Evolutionary conservation across 2,888 invertebrate genomes (phyloP).

Genomic region (Tenthredo mesomela): DNA sequence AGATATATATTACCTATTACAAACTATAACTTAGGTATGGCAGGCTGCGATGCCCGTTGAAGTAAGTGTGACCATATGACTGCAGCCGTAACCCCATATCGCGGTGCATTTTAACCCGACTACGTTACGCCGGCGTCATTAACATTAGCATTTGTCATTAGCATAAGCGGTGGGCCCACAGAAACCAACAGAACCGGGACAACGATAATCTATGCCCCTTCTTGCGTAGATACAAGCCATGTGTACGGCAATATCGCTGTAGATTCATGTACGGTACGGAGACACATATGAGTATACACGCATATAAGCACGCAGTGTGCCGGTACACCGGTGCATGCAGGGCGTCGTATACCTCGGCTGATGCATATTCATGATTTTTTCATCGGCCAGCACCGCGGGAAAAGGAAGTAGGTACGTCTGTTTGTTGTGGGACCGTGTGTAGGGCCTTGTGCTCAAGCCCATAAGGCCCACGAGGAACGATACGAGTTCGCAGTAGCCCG

Average conservation of each 20-base stretch:
- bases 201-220: conserved; percentile 48
- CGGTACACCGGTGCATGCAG: conserved; percentile 52
- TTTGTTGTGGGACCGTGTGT: conserved; percentile 49
- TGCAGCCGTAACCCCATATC: conserved; percentile 35
- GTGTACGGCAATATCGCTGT: conserved; percentile 35
- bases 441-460: conserved; percentile 21
- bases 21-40: not conserved
- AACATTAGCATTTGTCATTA: conserved; percentile 48
- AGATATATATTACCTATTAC: not conserved
- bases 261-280: conserved; percentile 1
- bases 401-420: conserved; percentile 47
- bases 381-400: conserved; percentile 68
- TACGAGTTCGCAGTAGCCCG: conserved; percentile 58
- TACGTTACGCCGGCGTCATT: conserved; percentile 45
- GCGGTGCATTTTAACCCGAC: conserved; percentile 38
- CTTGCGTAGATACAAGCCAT: conserved; percentile 45
- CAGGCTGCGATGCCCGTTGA: conserved; percentile 43
- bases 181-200: conserved; percentile 47
- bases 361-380: conserved; percentile 76
- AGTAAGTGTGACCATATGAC: conserved; percentile 43
- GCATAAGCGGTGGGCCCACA: conserved; percentile 49
- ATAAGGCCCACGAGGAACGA: conserved; percentile 34
- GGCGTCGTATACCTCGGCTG: conserved; percentile 55
- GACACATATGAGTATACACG: not conserved
- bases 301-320: conserved; percentile 5